Base-by-base conservation (phyloP, 2,888 invertebrate genomes). In the Prosopocoilus inquinatus region DNA sequence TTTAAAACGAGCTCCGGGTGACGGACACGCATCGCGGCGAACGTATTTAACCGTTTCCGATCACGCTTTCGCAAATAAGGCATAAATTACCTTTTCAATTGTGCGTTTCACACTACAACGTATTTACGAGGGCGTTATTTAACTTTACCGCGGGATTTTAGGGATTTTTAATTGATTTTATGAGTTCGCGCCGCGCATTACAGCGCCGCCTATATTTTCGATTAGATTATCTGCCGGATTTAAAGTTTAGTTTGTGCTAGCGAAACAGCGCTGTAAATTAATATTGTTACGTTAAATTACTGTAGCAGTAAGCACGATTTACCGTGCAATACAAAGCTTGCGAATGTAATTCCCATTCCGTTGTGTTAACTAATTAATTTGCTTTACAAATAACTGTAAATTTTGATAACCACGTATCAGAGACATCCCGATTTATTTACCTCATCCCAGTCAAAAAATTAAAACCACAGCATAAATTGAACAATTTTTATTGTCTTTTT, bases 11-110 rank as follows among this genome's bases (percentile, higher is more conserved):
- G 45, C 36, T 34, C 28, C 51, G 50, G 53, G 50, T 60, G 57
- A 60, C 51, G 57, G 58, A 55, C 59, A 60, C 50, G 49, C 46
- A 50, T 50, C 47, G 61, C 55, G 50, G 53, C 41, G 55, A 57
- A 57, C 53, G 52, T 15, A 41, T 53, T 47, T 47, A 47, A 47
- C 46, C 38, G 39, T 34, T 53, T 53, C 41, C 48, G 44, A 53
- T 48, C 48, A 47, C 39, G 32, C 47, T 28, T 20, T 39, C 33
- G 16, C 39, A 41, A 53, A 53, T 53, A 47, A 53, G 41, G 47
- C 47, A 53, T 53, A 53, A 53, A 53, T 47, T 47, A 53, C 53
- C 41, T 41, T 41, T 41, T 41, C 41, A 41, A 41, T 41, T 41
- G 41, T 41, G 41, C 41, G 41, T 41, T 41, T 41, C 41, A 41